Evolutionary conservation across 2,113 vertebrate genomes (phyloP), one percentile per base, ranked within the genome.

Genomic region (Cettia cetti): DNA sequence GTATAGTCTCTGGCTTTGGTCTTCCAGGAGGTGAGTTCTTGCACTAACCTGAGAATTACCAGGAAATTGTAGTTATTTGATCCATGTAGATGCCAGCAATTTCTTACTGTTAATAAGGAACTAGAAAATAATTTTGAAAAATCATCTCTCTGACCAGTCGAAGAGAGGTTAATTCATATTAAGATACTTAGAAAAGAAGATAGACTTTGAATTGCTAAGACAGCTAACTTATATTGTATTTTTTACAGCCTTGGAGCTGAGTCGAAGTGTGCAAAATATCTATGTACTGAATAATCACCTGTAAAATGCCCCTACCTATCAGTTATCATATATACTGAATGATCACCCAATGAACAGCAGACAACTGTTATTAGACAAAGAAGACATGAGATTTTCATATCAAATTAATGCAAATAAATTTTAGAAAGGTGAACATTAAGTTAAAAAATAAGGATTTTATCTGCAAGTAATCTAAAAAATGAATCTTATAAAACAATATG

Each of bases 61-160:
- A 76, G 31, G 52, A 78, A 74, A 31, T 14, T 54, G 87, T 52
- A 37, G 42, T n/a, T 94, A 53, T 94, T 94, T 96, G 59, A 56
- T 59, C 79, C 15, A 50, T 81, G 80, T 56, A 95, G 78, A 87
- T 80, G 66, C 22, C 49, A 42, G 15, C 11, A 70, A 31, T 52
- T 92, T 15, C 14, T 53, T 76, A 10, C 21, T 31, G 11, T 65
- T 76, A 47, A 49, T 28, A 13, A 44, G 2, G 6, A 23, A 22
- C 4, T 28, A 26, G 28, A 60, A 86, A 82, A 63, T 68, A 39
- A 49, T 27, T 91, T 60, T 27, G n/a, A 61, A 76, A 94, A 83
- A 76, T 24, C 6, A 24, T 15, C 27, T 42, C 26, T 64, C 5
- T 5, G 4, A 68, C 6, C 8, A 1, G 1, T 13, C 53, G n/a